Percentiles rank a stretch among this genome's conserved stretches.
Conservation (phyloP, 2,888 invertebrate genomes). For the Standfussiana lucernea region DNA sequence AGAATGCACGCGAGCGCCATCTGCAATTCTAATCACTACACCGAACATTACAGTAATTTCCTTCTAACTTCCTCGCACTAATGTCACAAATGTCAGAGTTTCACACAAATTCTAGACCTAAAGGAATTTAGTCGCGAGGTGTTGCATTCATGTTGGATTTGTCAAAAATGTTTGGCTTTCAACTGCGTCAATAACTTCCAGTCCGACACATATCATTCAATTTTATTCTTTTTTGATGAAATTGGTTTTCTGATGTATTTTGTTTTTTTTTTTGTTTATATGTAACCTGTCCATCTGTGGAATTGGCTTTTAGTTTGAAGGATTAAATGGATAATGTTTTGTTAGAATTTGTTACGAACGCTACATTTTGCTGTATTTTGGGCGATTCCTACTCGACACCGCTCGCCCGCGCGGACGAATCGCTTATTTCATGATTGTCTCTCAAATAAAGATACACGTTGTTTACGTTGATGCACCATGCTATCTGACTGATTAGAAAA, state of each 20-base stretch:
- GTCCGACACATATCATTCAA: slow-evolving; percentile 20
- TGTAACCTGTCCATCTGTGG: neutral
- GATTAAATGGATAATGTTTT: neutral
- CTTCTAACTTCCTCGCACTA: neutral
- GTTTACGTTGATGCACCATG: neutral
- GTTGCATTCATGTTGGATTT: neutral
- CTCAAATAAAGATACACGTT: neutral
- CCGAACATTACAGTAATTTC: slow-evolving; percentile 16
- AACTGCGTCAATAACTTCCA: slow-evolving; percentile 17
- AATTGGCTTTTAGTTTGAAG: neutral
- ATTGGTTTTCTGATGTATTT: slow-evolving; percentile 3
- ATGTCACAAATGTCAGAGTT: slow-evolving; percentile 16
- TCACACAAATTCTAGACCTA: neutral
- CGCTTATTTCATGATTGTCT: neutral
- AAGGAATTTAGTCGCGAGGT: neutral
- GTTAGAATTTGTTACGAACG: neutral
- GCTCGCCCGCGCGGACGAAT: too few relatives aligned
- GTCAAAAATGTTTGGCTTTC: slow-evolving; percentile 33
- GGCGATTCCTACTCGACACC: too few relatives aligned
- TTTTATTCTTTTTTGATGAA: slow-evolving; percentile 18
- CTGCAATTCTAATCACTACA: slow-evolving; percentile 5
- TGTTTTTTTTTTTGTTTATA: neutral
- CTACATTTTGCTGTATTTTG: neutral
- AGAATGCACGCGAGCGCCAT: neutral
- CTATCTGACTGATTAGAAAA: neutral